Percentiles rank a stretch among this genome's conserved stretches.
These are phyloP conservation scores for Lutraria rhynchaena DNA, from an alignment of 1,140 invertebrate genomes.

Conservation along the genomic window DNA sequence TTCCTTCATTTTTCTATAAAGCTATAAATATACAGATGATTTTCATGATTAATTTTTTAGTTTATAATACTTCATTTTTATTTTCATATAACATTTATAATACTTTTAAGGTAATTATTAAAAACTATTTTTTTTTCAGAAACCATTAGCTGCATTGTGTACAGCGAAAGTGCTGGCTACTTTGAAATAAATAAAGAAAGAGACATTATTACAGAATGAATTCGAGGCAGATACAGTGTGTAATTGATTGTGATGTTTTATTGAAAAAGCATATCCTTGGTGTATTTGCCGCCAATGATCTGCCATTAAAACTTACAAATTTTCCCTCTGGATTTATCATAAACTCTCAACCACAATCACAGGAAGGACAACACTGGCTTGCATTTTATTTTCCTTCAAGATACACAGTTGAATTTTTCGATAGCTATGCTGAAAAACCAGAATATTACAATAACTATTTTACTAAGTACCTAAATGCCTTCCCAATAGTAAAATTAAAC, in stretches of 20 bases:
- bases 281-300: slow-evolving; percentile 21
- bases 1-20: background rate
- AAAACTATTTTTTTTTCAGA: background rate
- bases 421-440: slow-evolving; percentile 8
- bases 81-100: background rate
- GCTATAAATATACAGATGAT: background rate
- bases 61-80: background rate
- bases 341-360: background rate
- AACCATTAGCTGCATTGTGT: slow-evolving; percentile 36
- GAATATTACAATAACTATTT: slow-evolving; percentile 1
- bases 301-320: background rate
- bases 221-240: slow-evolving; percentile 3
- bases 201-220: slow-evolving; percentile 49
- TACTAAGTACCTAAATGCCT: background rate
- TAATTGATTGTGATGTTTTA: slow-evolving; percentile 1
- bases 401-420: slow-evolving; percentile 28
- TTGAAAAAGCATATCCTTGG: background rate
- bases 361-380: background rate
- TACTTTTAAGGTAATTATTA: background rate
- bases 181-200: slow-evolving; percentile 28
- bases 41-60: background rate
- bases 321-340: slow-evolving; percentile 30
- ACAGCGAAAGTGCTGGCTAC: slow-evolving; percentile 17
- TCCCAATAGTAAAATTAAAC: background rate
- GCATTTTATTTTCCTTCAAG: background rate